A percentile compares a stretch with the other conserved stretches of the same genome.
Evolutionary conservation across 2,888 invertebrate species (phyloP).

Genomic region (Dynastes tityus): DNA sequence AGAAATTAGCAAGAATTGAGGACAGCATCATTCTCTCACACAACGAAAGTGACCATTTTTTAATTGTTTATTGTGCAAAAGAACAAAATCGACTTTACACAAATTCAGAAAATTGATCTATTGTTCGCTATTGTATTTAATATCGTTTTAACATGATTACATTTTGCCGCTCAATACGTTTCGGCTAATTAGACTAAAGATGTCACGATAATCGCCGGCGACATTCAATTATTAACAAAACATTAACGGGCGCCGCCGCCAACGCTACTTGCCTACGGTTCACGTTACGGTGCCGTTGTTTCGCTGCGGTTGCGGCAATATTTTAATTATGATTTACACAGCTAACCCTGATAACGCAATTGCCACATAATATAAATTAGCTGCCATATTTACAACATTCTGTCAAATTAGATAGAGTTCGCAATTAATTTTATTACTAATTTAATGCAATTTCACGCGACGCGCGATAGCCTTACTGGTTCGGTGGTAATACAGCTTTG

Average conservation of each 20-base stretch:
- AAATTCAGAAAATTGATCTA: no score
- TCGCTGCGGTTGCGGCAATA: conserved; percentile 65
- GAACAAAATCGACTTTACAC: no score
- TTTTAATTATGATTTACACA: conserved; percentile 69
- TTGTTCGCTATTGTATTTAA: not conserved
- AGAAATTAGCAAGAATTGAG: no score
- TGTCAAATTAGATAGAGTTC: conserved; percentile 62
- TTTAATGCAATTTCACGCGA: conserved; percentile 49
- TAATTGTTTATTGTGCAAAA: no score
- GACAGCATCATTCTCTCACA: no score
- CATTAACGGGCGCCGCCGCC: conserved; percentile 63
- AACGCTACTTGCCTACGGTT: conserved; percentile 57
- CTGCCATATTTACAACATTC: conserved; percentile 60
- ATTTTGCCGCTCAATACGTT: conserved; percentile 62
- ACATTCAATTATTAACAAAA: conserved; percentile 69
- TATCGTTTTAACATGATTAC: conserved; percentile 41
- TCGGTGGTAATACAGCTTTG: not conserved
- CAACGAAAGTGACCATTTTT: no score
- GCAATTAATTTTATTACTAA: conserved; percentile 63
- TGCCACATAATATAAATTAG: conserved; percentile 67
- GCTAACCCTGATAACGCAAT: conserved; percentile 65
- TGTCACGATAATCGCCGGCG: conserved; percentile 67
- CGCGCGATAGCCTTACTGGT: not conserved
- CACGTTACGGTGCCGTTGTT: conserved; percentile 57
- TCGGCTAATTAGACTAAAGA: conserved; percentile 60